Percentiles rank a stretch among this genome's conserved stretches.
Conservation (phyloP, 1,140 invertebrate species). For the Pemphigus obesinymphae region DNA sequence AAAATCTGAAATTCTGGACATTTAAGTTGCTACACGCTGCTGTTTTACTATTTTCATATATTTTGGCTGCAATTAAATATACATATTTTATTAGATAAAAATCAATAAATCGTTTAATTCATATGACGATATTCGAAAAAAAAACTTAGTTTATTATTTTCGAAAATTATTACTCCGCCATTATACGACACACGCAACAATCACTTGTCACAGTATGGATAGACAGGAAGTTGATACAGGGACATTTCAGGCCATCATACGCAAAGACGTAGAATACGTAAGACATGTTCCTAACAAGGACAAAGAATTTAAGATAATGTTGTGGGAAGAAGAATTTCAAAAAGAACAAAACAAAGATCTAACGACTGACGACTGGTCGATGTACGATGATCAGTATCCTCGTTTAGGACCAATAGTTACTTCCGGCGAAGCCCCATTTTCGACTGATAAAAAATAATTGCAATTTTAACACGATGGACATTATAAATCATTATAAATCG, state of each 20-base stretch:
- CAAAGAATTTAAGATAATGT: background rate
- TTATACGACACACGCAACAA: background rate
- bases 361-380: background rate
- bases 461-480: too few relatives aligned
- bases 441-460: background rate
- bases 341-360: background rate
- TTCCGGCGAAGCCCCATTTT: background rate
- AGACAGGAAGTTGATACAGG: background rate
- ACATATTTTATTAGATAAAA: background rate
- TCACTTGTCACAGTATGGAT: background rate
- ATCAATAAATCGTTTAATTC: background rate
- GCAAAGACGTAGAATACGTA: background rate
- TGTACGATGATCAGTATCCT: constrained; percentile 30
- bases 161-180: too few relatives aligned
- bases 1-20: too few relatives aligned
- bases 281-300: constrained; percentile 5
- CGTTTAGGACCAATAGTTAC: background rate
- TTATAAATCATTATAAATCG: too few relatives aligned
- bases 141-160: too few relatives aligned
- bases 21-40: background rate
- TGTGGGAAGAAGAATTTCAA: background rate
- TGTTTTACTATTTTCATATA: background rate
- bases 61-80: constrained; percentile 1
- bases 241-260: background rate
- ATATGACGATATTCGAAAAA: too few relatives aligned